Evolutionary conservation across 2,888 invertebrate species (phyloP).

Genomic region (Euzophera pinguis): DNA sequence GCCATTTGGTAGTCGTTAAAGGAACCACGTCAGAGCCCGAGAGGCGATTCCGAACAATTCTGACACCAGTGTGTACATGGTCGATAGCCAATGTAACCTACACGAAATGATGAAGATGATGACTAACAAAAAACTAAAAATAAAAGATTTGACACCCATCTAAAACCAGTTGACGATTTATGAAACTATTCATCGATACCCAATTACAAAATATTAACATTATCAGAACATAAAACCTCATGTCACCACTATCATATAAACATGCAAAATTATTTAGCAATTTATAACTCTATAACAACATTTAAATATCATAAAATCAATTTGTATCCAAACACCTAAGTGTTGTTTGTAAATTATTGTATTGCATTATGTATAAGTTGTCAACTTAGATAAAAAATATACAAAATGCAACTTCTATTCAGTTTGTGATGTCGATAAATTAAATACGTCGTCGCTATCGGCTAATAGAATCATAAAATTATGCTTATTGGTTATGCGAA

Average conservation of each 20-base stretch:
- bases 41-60: too few species aligned
- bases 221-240: background rate
- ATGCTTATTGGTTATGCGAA: slow-evolving; percentile 40
- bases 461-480: slow-evolving; percentile 48
- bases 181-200: too few species aligned
- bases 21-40: too few species aligned
- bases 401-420: background rate
- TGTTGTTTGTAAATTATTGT: slow-evolving; percentile 4
- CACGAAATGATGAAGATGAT: too few species aligned
- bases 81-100: too few species aligned
- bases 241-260: background rate
- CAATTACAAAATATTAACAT: too few species aligned
- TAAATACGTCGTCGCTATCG: slow-evolving; percentile 17
- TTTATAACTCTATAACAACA: background rate
- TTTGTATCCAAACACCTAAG: slow-evolving; percentile 6
- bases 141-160: background rate
- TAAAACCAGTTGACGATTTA: background rate
- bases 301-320: slow-evolving; percentile 8
- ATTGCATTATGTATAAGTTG: slow-evolving; percentile 8
- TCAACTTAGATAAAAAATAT: background rate
- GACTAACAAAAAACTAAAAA: background rate
- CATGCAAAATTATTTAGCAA: background rate
- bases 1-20: too few species aligned
- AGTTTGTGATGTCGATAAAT: background rate
- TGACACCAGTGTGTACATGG: too few species aligned